Evolutionary conservation across 53 echinoderm and acorn worm species (phyloP), one percentile per base, ranked within the genome.

Genomic region (Temnopleurus reevesii): DNA sequence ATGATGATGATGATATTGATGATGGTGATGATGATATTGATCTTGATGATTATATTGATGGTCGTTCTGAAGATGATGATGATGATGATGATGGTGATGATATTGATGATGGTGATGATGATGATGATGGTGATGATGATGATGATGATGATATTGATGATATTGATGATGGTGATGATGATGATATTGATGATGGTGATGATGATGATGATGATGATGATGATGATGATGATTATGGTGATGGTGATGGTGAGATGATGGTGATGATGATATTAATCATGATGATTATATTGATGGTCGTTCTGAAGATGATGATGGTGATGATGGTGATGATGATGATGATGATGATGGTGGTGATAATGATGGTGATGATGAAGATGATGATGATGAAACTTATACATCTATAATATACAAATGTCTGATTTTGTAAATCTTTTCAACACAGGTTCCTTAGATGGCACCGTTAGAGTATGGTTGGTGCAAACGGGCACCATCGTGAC

Each of bases 391-490:
- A 26, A n/a, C 8, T 58, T 9, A 8, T 58, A 10, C 6, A n/a
- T n/a, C 27, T 24, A 24, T 58, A 27, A 58, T 15, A 1, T 1
- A 49, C 15, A 12, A 15, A 49, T 49, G 15, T 49, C 49, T 12
- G 9, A 15, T 49, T 0, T 49, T 9, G 49, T 49, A 15, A 12
- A 9, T 49, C 49, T 49, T 49, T 1, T 49, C 1, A 8, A 3
- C 49, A 12, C 90, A 99, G 99, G 99, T 66, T 96, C 96, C 15
- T 66, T 90, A 46, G 99, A 99, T 35, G 99, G 99, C 7, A 99
- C 99, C 1, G 53, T 99, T 17, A 89, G 99, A 34, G 96, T 99
- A 10, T 98, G 98, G 98, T 65, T 94, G 21, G 81, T 93, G 15
- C 96, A 94, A 80, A 93, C 91, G 12, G 99, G 99, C 0, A 77